Base-by-base conservation (phyloP, 1,140 invertebrate genomes). In the Euwallacea similis region DNA sequence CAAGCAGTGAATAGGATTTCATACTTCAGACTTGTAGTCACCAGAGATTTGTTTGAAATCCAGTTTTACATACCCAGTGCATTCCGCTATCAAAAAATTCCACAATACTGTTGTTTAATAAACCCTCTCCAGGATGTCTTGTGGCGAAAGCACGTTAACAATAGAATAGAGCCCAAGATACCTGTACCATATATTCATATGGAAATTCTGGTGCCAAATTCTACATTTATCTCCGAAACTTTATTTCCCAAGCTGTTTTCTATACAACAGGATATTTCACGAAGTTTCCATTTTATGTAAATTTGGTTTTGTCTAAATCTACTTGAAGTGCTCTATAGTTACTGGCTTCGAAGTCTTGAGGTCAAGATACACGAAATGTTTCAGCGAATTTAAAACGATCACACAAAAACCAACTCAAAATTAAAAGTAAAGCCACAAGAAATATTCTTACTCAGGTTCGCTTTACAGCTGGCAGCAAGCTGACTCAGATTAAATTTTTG, bases 181-280 rank as follows among this genome's bases (percentile, higher is more conserved):
- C 21, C 21, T 33, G 21, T 33, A 33, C 21, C 21, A 33, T 11
- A 61, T 61, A 61, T 61, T 61, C 59, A 61, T 61, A 61, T 42
- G 59, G 21, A 61, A 61, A 61, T 61, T 61, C 42, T 11, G 59
- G 59, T 61, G 33, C 59, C 59, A 61, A 61, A 42, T 61, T 61
- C 42, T 61, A 61, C 59, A 61, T 61, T 61, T 61, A 61, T 42
- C 42, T 61, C 16, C 21, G 9, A 61, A 61, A 61, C 21, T 61
- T 61, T 61, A 61, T 61, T 61, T 61, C 16, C 42, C 59, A 41
- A 42, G 33, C 33, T 61, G 59, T 43, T 43, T 42, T 61, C 59
- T 43, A 61, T n/a, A 61, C 42, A 9, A 33, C 21, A 33, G 11
- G 15, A 61, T 61, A 42, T 43, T 61, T 43, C 59, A 43, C 21